Percentiles rank a stretch among this genome's conserved stretches.
Evolutionary conservation across 2,797 vertebrate genomes (phyloP).

Genomic region (Cyclura pinguis): DNA sequence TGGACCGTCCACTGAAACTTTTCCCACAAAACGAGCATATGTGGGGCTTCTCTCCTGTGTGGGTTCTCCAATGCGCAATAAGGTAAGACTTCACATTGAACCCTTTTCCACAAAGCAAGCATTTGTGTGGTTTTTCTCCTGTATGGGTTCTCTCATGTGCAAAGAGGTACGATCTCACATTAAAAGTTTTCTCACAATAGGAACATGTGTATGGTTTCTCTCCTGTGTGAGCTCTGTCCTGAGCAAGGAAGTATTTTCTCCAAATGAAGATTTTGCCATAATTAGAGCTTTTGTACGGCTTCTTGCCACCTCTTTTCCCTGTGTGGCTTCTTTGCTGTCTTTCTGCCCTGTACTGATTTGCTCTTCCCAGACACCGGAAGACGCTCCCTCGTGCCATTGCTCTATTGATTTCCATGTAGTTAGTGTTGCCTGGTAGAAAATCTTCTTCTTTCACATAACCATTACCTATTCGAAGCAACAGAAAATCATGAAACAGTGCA

Average conservation of each 20-base stretch:
- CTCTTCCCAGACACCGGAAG: not conserved
- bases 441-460: not conserved
- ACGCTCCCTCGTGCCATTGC: not conserved
- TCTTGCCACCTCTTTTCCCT: constrained; percentile 25
- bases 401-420: not conserved
- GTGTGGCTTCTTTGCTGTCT: not conserved
- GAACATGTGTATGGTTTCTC: constrained; percentile 44
- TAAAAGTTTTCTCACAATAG: constrained; percentile 39
- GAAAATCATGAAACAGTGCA: not conserved
- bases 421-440: not conserved
- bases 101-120: constrained; percentile 57
- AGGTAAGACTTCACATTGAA: constrained; percentile 49
- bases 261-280: constrained; percentile 23
- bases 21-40: constrained; percentile 37
- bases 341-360: constrained; percentile 1
- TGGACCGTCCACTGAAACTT: constrained; percentile 37
- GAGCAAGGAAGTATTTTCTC: constrained; percentile 10
- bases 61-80: constrained; percentile 34
- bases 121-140: constrained; percentile 47
- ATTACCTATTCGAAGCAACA: constrained; percentile 16
- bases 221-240: constrained; percentile 1
- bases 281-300: constrained; percentile 20
- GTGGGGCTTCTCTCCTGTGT: constrained; percentile 44
- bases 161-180: constrained; percentile 3
- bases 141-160: constrained; percentile 37